phyloP scores from a whole-genome alignment of 2,797 vertebrate genomes.

The Tauraco hartlaubi region DNA sequence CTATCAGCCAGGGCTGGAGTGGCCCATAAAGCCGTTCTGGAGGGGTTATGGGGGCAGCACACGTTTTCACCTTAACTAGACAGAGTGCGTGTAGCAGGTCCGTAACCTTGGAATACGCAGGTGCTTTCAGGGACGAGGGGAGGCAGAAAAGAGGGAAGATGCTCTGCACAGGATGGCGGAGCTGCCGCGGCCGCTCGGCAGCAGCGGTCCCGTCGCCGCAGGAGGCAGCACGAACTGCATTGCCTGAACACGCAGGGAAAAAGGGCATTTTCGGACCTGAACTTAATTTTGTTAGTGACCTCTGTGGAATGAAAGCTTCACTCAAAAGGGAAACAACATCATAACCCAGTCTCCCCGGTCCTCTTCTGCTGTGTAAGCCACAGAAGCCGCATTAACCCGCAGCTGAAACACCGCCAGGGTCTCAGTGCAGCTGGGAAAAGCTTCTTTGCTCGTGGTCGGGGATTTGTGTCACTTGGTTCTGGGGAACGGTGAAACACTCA shows the following conservation, averaged over 20 bases:
- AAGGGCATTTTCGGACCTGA: not conserved
- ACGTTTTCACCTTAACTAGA: slow-evolving; percentile 79
- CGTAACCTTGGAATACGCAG: not conserved
- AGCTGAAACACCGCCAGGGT: not conserved
- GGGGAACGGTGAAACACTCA: not conserved
- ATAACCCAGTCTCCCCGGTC: not conserved
- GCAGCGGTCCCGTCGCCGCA: not conserved
- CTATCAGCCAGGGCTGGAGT: slow-evolving; percentile 78
- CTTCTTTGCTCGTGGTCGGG: not conserved
- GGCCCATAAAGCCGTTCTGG: slow-evolving; percentile 71
- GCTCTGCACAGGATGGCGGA: not conserved
- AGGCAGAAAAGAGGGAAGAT: not conserved
- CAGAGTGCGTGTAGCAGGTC: slow-evolving; percentile 65
- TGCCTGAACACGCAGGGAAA: not conserved
- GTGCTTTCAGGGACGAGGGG: not conserved
- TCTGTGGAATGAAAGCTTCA: not conserved
- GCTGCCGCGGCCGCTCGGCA: not conserved
- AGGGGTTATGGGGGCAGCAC: slow-evolving; percentile 82
- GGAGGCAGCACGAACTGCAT: not conserved
- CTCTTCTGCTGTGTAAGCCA: not conserved
- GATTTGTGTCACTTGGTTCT: not conserved
- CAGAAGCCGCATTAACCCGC: not conserved
- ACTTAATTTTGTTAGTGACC: not conserved
- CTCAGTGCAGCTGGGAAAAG: not conserved
- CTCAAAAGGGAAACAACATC: not conserved